Base-by-base conservation (phyloP, 2,888 invertebrate species). In the Myopa testacea region DNA sequence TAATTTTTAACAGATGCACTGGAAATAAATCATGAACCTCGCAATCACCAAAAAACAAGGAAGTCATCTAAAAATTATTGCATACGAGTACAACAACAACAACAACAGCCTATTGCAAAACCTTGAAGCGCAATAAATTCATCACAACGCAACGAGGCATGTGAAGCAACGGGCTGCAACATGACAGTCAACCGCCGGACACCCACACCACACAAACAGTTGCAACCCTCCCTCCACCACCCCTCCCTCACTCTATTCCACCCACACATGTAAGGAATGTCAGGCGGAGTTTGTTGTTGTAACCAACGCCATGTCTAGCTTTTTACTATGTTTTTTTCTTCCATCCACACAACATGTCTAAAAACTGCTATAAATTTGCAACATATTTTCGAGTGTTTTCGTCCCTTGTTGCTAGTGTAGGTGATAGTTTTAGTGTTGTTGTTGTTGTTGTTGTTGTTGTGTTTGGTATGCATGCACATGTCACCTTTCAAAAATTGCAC, bases 91-190 rank as follows among this genome's bases (percentile, higher is more conserved):
- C 62, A 62, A 62, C 62, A 62, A 62, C 62, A 62, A 62, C 62
- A 6, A 68, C 60, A 69, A 68, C 67, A 67, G 68, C 60, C 68
- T 60, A 60, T 60, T 40, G 68, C 69, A 69, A 68, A 50, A 75
- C 60, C 45, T 58, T 86, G 87, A 86, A 87, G 84, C 85, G 87
- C 88, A 86, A 87, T 87, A 87, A 87, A 87, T 87, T 88, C 87
- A 86, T 88, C 88, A 88, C 69, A 50, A 75, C 58, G 45, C 69
- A 75, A 62, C 75, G 68, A 69, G 40, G 45, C 75, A 45, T 75
- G 58, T 69, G 68, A 60, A 55, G 19, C 19, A n/a, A 26, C 68
- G 19, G 58, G 75, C 68, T 67, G 50, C 68, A 75, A 69, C 75
- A 68, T 75, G 75, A 37, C 69, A 75, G 58, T 40, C 68, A 34